Base-by-base conservation (phyloP, 1,140 invertebrate species). In the Melipona quadrifasciata region DNA sequence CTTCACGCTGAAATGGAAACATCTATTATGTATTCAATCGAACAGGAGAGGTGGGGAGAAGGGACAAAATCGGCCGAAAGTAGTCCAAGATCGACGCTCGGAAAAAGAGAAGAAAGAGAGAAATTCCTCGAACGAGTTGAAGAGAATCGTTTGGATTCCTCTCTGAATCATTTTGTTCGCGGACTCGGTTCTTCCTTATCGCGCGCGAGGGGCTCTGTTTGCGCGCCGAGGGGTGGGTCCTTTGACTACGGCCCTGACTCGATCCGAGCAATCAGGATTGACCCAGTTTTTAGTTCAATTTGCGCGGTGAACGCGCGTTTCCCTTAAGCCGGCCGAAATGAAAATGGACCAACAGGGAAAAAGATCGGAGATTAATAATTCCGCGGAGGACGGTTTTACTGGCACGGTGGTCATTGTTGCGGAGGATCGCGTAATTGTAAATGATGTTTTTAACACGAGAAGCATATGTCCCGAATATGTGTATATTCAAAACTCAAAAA, bases 1-100 rank as follows among this genome's bases (percentile, higher is more conserved):
- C 90, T 95, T 96, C 77, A 95, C 94, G 90, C 95, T 96, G 92
- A 91, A 95, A 95, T 91, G 82, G 83, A 93, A 94, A 92, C 87
- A 94, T 93, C 65, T 89, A 92, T 93, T 94, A 93, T 92, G 91
- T 87, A 93, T 92, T 81, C 78, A 79, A 86, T 83, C 73, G 61
- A 85, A 89, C 57, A 71, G 14, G 64, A 11, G 17, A 12, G 5
- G 53, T 5, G 17, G 0, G 27, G 16, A 16, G 3, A 31, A 57
- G 39, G 65, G 79, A 12, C 34, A 67, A 58, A 67, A 83, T 82
- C 74, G 71, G 47, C 47, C 34, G 65, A 87, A 89, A 79, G 87
- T 87, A 86, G 84, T 86, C 80, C 82, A 91, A 90, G 86, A 90
- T 89, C 82, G 84, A 57, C 21, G 51, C 34, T 47, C 5, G 71